phyloP scores from a whole-genome alignment of 1,140 invertebrate species.

The Parapsyche elsis region DNA sequence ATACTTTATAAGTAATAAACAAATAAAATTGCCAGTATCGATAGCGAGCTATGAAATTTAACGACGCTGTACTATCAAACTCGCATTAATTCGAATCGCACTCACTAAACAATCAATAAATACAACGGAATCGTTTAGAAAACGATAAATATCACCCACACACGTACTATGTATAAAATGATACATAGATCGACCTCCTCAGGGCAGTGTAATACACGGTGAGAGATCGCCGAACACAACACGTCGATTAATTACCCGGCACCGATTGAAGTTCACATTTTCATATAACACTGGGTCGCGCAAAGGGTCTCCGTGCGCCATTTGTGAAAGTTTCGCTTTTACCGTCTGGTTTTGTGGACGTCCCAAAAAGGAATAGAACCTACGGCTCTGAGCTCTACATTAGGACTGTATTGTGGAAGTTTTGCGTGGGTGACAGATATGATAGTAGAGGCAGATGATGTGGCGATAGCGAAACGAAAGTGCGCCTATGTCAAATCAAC shows the following conservation, averaged over 20 bases:
- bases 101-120: constrained; percentile 3
- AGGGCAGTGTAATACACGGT: too few species aligned
- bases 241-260: constrained; percentile 9
- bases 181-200: too few species aligned
- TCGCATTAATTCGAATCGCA: too few species aligned
- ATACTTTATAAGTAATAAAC: too few species aligned
- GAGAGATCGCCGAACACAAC: not conserved
- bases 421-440: not conserved
- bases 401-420: not conserved
- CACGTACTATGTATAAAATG: not conserved
- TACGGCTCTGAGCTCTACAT: not conserved
- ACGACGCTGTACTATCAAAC: too few species aligned
- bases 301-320: not conserved
- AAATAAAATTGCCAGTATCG: too few species aligned
- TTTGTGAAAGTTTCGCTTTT: constrained; percentile 23
- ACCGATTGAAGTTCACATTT: not conserved
- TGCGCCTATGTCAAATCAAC: not conserved
- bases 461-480: constrained; percentile 27
- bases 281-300: not conserved
- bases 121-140: not conserved
- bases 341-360: not conserved
- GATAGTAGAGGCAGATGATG: not conserved
- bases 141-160: constrained; percentile 20
- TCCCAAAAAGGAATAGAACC: constrained; percentile 17
- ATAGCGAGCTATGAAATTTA: too few species aligned